A percentile compares a stretch with the other conserved stretches of the same genome.
Conservation (phyloP, 2,888 invertebrate species). For the Dryobotodes eremita region DNA sequence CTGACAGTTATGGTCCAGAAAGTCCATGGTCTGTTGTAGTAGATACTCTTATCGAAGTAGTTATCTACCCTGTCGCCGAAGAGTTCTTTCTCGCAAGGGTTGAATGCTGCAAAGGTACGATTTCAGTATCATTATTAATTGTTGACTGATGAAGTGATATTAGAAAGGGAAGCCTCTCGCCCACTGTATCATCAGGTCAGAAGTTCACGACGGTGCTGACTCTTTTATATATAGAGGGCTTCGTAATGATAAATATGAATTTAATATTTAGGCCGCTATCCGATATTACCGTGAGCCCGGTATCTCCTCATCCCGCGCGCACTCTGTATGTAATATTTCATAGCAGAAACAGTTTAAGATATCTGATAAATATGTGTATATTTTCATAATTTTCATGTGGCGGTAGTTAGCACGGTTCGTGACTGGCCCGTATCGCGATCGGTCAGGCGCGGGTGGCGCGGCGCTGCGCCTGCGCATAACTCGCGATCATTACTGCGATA, state of each 20-base stretch:
- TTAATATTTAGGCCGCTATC: too few species aligned
- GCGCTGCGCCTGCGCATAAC: conserved; percentile 61
- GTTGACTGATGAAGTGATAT: background rate
- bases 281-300: background rate
- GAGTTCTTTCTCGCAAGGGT: background rate
- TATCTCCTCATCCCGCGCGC: background rate
- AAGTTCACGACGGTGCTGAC: background rate
- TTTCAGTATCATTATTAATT: background rate
- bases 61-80: background rate
- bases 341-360: conserved; percentile 33
- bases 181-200: background rate
- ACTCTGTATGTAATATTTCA: conserved; percentile 20
- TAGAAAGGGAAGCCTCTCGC: background rate
- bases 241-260: too few species aligned
- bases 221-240: background rate
- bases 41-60: background rate
- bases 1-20: background rate
- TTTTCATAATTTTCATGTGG: conserved; percentile 69
- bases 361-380: conserved; percentile 64
- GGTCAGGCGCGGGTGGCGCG: conserved; percentile 58
- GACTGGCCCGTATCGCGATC: conserved; percentile 67
- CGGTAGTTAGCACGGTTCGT: conserved; percentile 66
- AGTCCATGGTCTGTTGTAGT: background rate
- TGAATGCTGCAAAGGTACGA: background rate
- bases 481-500: conserved; percentile 73